Base-by-base conservation (phyloP, 2,797 vertebrate genomes). In the Pelobates cultripes region DNA sequence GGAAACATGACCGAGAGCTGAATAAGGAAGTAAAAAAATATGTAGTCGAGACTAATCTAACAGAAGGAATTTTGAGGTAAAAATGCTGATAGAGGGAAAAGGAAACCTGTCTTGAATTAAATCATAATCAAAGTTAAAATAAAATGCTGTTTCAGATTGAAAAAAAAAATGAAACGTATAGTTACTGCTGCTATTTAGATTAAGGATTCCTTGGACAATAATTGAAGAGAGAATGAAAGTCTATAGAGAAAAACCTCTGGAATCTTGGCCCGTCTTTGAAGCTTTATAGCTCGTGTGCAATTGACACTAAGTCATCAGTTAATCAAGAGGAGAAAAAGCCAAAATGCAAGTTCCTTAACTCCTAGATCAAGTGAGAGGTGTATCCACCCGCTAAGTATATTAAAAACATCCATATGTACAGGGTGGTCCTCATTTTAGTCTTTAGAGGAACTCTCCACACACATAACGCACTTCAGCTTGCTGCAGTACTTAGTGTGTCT, bases 31-130 rank as follows among this genome's bases (percentile, higher is more conserved):
- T 57, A 4, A 43, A 69, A 13, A 45, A 63, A 63, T 45, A 53
- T 28, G n/a, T 64, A 70, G 71, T 71, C 14, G 7, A 79, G 77
- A 70, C 77, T 66, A 51, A 84, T 78, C 63, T 75, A 43, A 74
- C 41, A 55, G 51, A 74, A 84, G 60, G 77, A 78, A 75, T 84
- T 75, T 71, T 51, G 60, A 84, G 73, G 82, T 79, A 75, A 79
- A 83, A 67, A 79, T 79, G 67, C 44, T 84, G 82, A 84, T 84
- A 79, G 77, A 51, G 61, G n/a, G 8, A 75, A 44, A 71, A 67
- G 45, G 71, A 84, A 70, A 70, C 10, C 77, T 84, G 82, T 53
- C 14, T 79, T 84, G 44, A 79, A 79, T 84, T 79, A 84, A 79
- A 79, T 79, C 69, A 75, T 75, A 79, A 84, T 79, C 43, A 76